These are phyloP conservation scores for Cyclophora punctaria DNA, from an alignment of 2,888 invertebrate species.

Conservation along the genomic window DNA sequence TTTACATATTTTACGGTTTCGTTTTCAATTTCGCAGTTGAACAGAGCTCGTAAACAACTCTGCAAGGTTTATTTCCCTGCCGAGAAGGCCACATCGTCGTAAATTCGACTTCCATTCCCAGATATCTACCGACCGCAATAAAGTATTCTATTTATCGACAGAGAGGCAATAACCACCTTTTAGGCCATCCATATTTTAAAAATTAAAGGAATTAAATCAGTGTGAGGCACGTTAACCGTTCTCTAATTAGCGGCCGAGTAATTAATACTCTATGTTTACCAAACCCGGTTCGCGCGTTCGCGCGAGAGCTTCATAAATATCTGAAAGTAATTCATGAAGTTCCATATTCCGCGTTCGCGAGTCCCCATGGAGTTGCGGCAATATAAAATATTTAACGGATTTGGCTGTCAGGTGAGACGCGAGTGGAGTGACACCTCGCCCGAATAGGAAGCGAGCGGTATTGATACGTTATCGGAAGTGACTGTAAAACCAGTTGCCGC, in stretches of 20 bases:
- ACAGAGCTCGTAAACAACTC: constrained; percentile 39
- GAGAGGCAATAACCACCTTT: constrained; percentile 25
- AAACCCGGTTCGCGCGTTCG: constrained; percentile 11
- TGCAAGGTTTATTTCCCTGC: constrained; percentile 36
- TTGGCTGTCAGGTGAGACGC: constrained; percentile 10
- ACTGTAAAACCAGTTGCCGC: constrained; percentile 32
- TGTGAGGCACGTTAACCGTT: constrained; percentile 4
- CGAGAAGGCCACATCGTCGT: constrained; percentile 31
- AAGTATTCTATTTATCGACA: constrained; percentile 46
- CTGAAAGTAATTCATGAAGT: constrained; percentile 17
- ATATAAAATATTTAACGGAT: constrained; percentile 16
- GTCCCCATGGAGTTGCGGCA: constrained; percentile 12
- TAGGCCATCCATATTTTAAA: constrained; percentile 17
- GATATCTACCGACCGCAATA: constrained; percentile 30
- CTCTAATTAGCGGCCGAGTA: constrained; percentile 18
- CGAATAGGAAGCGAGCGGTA: constrained; percentile 32
- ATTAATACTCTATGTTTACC: constrained; percentile 21
- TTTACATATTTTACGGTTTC: constrained; percentile 14
- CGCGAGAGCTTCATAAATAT: constrained; percentile 21
- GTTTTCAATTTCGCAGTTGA: constrained; percentile 27
- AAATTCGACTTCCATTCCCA: constrained; percentile 33
- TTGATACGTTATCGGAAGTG: constrained; percentile 36
- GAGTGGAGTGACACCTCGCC: constrained; percentile 8
- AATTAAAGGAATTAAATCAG: constrained; percentile 6
- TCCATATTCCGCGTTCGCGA: constrained; percentile 14